Conservation (phyloP, 2,888 invertebrate species). For the Hedya salicella region DNA sequence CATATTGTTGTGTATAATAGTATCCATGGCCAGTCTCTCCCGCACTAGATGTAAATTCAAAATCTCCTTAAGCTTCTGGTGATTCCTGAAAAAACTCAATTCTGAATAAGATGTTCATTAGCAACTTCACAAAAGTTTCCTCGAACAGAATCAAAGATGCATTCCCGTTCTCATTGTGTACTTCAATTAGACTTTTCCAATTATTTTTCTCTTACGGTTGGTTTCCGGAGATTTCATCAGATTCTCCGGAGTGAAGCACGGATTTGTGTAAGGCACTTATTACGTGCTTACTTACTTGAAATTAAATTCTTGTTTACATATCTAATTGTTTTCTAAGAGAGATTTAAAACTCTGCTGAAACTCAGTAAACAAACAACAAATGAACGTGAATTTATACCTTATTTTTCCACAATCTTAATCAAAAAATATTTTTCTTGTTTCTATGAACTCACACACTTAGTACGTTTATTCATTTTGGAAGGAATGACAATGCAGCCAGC, state of each 20-base stretch:
- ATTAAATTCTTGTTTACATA: background rate
- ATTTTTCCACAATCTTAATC: no score
- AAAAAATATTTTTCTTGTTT: no score
- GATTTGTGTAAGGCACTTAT: slow-evolving; percentile 23
- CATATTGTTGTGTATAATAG: slow-evolving; percentile 89
- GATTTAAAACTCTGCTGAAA: background rate
- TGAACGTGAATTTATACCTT: background rate
- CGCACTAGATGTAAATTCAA: slow-evolving; percentile 93
- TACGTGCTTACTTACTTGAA: slow-evolving; percentile 20
- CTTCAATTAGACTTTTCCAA: slow-evolving; percentile 37
- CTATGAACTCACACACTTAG: no score
- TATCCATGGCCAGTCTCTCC: slow-evolving; percentile 90
- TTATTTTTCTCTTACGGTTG: slow-evolving; percentile 17
- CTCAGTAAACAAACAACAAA: background rate
- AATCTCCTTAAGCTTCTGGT: slow-evolving; percentile 89
- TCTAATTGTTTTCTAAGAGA: background rate
- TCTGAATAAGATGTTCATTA: slow-evolving; percentile 15
- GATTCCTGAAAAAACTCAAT: slow-evolving; percentile 79
- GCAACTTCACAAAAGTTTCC: slow-evolving; percentile 8
- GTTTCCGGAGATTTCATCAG: slow-evolving; percentile 20
- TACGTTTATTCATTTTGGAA: no score
- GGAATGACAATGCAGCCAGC: no score
- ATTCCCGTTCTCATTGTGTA: slow-evolving; percentile 29
- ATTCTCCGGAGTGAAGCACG: slow-evolving; percentile 16
- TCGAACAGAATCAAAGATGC: slow-evolving; percentile 8